phyloP scores from a whole-genome alignment of 1,140 invertebrate species.

The Batillaria attramentaria region DNA sequence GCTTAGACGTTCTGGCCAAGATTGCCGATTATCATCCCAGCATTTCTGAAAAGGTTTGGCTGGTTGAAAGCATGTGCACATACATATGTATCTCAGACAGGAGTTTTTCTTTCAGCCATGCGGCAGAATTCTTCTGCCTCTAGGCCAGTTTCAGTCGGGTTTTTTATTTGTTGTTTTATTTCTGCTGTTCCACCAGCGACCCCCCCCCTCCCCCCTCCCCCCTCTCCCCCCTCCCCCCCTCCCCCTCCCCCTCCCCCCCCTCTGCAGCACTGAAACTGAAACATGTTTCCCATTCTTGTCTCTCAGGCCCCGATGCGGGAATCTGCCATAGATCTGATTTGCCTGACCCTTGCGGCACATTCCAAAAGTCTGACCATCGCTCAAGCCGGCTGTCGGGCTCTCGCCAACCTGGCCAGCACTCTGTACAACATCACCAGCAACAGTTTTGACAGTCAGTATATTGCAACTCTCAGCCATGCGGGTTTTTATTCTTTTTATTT shows the following conservation, averaged over 20 bases:
- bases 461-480: too few species aligned
- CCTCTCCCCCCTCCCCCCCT: background rate
- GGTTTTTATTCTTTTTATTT: too few species aligned
- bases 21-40: conserved; percentile 51
- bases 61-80: too few species aligned
- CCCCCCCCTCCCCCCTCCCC: background rate
- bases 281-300: background rate
- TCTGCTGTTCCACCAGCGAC: background rate
- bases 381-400: conserved; percentile 47
- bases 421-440: conserved; percentile 40
- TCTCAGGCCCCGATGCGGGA: conserved; percentile 55
- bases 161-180: background rate
- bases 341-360: conserved; percentile 47
- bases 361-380: conserved; percentile 38
- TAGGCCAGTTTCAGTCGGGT: too few species aligned
- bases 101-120: too few species aligned
- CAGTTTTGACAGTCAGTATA: conserved; percentile 41
- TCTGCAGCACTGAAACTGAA: too few species aligned
- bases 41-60: conserved; percentile 42
- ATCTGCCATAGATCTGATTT: conserved; percentile 53
- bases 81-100: too few species aligned
- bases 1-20: conserved; percentile 56
- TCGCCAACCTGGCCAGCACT: conserved; percentile 49
- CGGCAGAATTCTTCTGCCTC: too few species aligned
- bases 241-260: background rate